Percentiles rank a stretch among this genome's conserved stretches.
phyloP scores from a whole-genome alignment of 2,113 vertebrate species.

The Muntiacus reevesi region DNA sequence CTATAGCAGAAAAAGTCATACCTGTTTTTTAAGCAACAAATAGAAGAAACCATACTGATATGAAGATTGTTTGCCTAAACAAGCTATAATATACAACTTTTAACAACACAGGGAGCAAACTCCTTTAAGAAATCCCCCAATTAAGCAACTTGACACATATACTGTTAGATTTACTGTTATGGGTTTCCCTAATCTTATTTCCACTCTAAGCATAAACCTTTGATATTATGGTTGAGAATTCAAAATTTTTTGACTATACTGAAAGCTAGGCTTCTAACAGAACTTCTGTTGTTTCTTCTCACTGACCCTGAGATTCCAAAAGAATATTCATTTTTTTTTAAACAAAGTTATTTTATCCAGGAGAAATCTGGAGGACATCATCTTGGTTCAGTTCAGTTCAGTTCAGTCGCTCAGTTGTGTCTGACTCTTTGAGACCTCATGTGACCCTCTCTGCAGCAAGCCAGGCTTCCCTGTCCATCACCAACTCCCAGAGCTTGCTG shows the following conservation, averaged over 20 bases:
- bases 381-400: background rate
- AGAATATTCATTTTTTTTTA: background rate
- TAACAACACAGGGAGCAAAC: background rate
- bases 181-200: background rate
- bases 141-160: background rate
- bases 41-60: background rate
- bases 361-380: background rate
- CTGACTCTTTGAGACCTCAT: background rate
- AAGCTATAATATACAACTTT: background rate
- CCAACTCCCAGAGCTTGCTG: background rate
- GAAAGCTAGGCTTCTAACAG: background rate
- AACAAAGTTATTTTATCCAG: background rate
- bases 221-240: background rate
- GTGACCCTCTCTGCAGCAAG: background rate
- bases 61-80: background rate
- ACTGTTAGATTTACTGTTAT: background rate
- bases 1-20: conserved; percentile 1
- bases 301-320: background rate
- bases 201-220: background rate
- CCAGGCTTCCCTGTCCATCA: background rate
- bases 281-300: background rate
- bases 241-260: background rate
- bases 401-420: fast-evolving
- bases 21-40: conserved; percentile 53
- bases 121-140: background rate